Base-by-base conservation (phyloP, 1,140 invertebrate genomes). In the Drosophila guanche region DNA sequence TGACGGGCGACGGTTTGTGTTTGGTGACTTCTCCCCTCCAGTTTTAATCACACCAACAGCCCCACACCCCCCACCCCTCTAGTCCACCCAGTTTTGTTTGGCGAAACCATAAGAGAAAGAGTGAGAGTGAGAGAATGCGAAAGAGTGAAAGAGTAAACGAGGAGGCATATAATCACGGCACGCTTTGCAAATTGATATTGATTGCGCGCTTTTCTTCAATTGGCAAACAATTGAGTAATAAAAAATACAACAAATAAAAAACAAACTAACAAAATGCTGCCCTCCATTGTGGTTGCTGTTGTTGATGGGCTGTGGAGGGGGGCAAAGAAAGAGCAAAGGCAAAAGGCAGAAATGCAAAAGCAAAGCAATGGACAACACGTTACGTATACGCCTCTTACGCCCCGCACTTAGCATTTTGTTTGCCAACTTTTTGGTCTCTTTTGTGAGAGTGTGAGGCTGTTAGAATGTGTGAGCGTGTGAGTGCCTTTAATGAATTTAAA, bases 221-320 rank as follows among this genome's bases (percentile, higher is more conserved):
- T 85, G 81, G 77, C 81, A 86, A 75, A 85, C 83, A 85, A 85
- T 86, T 72, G 83, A 78, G 53, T 52, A 55, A 40, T 58, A 76
- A 79, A 53, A 66, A 42, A 33, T 20, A 20, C 16, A 20, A 20
- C 16, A 20, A 55, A 40, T 58, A 76, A 79, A 53, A 66, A 42
- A 33, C 63, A 53, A 43, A n/a, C 12, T 41, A 67, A 43, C 40
- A n/a, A 55, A 54, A 55, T 16, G 23, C 27, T 33, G 65, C 33
- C 62, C 50, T 66, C 63, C 46, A 60, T 61, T 71, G 37, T 40
- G 29, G 58, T 59, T 48, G 43, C 43, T 55, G 40, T 61, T 62
- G 16, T 20, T 0, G 16, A 20, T 20, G 16, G 16, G 16, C 16
- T 1, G 16, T 20, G 16, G 16, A 20, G 16, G 16, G n/a, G 14